Evolutionary conservation across 1,140 invertebrate genomes (phyloP).

Genomic region (Temnothorax longispinosus): DNA sequence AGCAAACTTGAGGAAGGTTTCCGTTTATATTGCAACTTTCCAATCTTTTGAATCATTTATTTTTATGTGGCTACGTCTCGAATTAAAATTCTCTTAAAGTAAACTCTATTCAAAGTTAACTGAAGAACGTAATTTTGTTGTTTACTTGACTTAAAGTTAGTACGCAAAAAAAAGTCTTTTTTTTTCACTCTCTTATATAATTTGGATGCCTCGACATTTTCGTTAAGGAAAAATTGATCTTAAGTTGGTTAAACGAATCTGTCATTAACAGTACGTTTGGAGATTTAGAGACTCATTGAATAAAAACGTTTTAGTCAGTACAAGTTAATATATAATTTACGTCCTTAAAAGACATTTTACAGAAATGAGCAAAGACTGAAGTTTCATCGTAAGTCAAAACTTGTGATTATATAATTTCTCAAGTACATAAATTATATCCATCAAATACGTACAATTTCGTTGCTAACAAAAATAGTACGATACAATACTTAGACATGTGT

Average conservation of each 20-base stretch:
- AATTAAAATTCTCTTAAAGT: constrained; percentile 11
- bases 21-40: background rate
- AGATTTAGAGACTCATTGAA: too few relatives aligned
- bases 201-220: background rate
- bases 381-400: background rate
- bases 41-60: constrained; percentile 17
- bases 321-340: background rate
- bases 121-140: background rate
- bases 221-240: background rate
- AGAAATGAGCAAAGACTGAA: background rate
- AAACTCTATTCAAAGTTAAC: background rate
- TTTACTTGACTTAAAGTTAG: background rate
- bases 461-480: background rate
- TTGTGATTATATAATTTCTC: background rate
- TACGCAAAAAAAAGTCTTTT: background rate
- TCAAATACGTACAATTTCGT: background rate
- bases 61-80: background rate
- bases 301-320: background rate
- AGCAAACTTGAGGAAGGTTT: background rate
- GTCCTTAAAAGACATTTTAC: background rate
- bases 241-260: background rate
- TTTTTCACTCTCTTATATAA: background rate
- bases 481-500: constrained; percentile 2
- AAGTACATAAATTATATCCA: background rate
- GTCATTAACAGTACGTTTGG: background rate